phyloP scores from a whole-genome alignment of 2,113 vertebrate genomes.

The Plecotus auritus region DNA sequence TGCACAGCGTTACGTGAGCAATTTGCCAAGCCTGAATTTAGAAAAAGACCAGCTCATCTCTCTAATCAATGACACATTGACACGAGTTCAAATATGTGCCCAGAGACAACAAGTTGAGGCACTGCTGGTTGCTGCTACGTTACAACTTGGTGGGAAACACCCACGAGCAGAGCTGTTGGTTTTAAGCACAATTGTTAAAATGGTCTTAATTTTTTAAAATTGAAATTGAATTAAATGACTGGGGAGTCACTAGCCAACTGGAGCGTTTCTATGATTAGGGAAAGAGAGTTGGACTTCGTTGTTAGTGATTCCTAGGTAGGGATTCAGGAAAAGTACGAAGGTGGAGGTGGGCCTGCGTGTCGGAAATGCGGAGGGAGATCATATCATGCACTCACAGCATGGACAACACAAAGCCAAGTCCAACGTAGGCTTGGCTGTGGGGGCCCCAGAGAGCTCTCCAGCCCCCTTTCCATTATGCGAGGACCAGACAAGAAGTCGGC shows the following conservation, averaged over 20 bases:
- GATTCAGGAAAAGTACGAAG: not conserved
- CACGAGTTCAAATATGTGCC: not conserved
- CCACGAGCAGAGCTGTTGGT: not conserved
- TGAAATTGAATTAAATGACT: not conserved
- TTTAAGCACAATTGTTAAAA: not conserved
- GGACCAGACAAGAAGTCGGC: no score
- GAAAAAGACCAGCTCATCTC: not conserved
- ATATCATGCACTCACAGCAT: accelerated
- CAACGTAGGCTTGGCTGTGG: not conserved
- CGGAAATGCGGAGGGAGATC: not conserved
- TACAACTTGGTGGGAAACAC: not conserved
- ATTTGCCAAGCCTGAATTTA: not conserved
- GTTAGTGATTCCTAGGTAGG: not conserved
- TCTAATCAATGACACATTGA: not conserved
- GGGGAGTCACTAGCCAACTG: not conserved
- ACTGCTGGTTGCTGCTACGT: not conserved
- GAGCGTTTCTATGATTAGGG: not conserved
- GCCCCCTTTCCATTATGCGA: not conserved
- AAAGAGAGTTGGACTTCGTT: not conserved
- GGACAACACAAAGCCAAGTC: not conserved
- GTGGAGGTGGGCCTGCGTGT: not conserved
- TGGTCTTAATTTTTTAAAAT: not conserved
- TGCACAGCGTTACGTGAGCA: not conserved
- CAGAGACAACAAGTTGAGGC: not conserved
- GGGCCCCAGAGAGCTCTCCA: not conserved